Evolutionary conservation across 2,797 vertebrate genomes (phyloP).

Genomic region (Mormyrus hasselquistii): DNA sequence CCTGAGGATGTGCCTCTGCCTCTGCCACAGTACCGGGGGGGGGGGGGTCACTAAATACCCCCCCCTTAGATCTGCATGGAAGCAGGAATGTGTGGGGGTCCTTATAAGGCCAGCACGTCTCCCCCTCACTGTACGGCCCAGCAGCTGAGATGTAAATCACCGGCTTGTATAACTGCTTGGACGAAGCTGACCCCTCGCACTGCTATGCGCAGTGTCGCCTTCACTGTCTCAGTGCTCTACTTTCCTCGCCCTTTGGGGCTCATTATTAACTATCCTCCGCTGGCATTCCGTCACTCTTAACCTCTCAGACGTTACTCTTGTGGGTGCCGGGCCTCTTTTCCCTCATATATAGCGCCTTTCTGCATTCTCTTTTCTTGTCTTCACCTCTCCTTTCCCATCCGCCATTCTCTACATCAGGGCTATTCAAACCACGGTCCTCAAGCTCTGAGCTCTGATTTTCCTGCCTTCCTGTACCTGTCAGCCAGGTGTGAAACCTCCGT

Average conservation of each 20-base stretch:
- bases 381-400: neutral
- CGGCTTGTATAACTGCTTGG: slow-evolving; percentile 45
- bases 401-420: neutral
- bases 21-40: neutral
- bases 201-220: neutral
- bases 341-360: neutral
- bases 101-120: slow-evolving; percentile 44
- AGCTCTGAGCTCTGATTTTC: neutral
- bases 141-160: slow-evolving; percentile 57
- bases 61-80: neutral
- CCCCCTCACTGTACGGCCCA: slow-evolving; percentile 23
- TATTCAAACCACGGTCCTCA: neutral
- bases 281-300: neutral
- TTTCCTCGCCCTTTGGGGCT: neutral
- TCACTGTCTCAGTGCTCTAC: neutral
- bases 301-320: neutral
- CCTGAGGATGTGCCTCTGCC: neutral
- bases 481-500: neutral
- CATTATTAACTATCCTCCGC: neutral
- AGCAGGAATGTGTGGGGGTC: slow-evolving; percentile 20
- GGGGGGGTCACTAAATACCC: neutral
- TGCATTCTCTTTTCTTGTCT: neutral
- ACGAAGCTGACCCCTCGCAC: slow-evolving; percentile 22
- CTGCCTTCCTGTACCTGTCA: neutral
- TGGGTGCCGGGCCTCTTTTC: neutral